phyloP scores from a whole-genome alignment of 2,888 invertebrate species.

The Nowickia ferox region DNA sequence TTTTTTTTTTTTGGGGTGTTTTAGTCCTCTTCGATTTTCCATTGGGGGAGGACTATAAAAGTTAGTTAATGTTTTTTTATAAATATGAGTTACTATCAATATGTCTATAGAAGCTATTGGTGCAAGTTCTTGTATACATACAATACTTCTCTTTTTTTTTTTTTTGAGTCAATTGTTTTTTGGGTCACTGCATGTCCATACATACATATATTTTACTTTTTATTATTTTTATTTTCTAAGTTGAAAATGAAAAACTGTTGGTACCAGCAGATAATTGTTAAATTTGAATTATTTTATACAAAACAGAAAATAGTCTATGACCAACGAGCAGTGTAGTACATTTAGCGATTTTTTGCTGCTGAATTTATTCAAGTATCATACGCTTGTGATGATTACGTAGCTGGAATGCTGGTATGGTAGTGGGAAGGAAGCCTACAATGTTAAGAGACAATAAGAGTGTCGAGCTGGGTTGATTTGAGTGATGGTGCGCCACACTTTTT shows the following conservation, averaged over 20 bases:
- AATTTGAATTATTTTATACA: slow-evolving; percentile 48
- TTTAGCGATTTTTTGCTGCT: neutral
- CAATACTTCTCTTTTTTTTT: neutral
- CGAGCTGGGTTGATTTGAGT: too few species aligned
- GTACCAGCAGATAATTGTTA: slow-evolving; percentile 48
- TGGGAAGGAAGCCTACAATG: fast-evolving
- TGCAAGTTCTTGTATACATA: neutral
- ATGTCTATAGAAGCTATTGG: slow-evolving; percentile 10
- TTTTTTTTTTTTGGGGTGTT: neutral
- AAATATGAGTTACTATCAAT: slow-evolving; percentile 66
- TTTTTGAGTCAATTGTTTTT: slow-evolving; percentile 54
- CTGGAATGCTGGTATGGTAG: too few species aligned
- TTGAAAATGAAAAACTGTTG: slow-evolving; percentile 56
- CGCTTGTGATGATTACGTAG: too few species aligned
- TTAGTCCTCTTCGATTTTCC: slow-evolving; percentile 4
- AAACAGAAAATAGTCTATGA: neutral
- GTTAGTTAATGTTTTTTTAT: slow-evolving; percentile 62
- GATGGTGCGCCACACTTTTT: too few species aligned
- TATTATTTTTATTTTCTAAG: slow-evolving; percentile 17
- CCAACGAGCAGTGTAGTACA: neutral
- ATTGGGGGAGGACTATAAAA: slow-evolving; percentile 37
- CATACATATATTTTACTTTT: slow-evolving; percentile 12
- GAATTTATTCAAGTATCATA: neutral
- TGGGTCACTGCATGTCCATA: slow-evolving; percentile 57
- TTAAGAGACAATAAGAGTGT: too few species aligned